Percentiles rank a stretch among this genome's conserved stretches.
Conservation (phyloP, 1,140 invertebrate genomes). For the Holcopasites calliopsidis region DNA sequence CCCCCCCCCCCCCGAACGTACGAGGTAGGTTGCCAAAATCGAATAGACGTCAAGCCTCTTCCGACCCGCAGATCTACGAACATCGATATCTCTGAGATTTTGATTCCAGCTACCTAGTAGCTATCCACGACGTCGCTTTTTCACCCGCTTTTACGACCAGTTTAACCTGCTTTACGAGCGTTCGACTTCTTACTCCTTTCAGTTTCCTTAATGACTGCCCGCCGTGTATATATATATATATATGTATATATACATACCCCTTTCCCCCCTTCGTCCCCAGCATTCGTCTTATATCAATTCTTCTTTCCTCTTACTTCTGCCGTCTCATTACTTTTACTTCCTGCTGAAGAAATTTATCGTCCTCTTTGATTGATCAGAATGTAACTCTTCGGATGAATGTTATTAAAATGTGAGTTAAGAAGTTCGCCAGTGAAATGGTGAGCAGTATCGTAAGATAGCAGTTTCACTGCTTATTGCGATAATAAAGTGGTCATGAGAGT, state of each 20-base stretch:
- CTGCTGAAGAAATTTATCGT: slow-evolving; percentile 16
- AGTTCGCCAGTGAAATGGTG: no score
- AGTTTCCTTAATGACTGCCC: slow-evolving; percentile 61
- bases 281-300: slow-evolving; percentile 7
- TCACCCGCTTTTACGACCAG: slow-evolving; percentile 67
- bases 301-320: background rate
- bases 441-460: no score
- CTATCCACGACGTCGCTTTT: slow-evolving; percentile 24
- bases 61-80: background rate
- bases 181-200: slow-evolving; percentile 65
- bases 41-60: slow-evolving; percentile 20
- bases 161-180: slow-evolving; percentile 73
- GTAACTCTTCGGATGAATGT: no score
- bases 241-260: background rate
- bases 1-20: slow-evolving; percentile 37
- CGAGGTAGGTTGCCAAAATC: slow-evolving; percentile 39
- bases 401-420: no score
- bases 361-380: slow-evolving; percentile 18
- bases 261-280: background rate
- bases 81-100: slow-evolving; percentile 40
- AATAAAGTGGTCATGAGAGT: no score
- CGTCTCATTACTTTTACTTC: slow-evolving; percentile 2
- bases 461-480: no score
- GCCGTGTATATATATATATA: slow-evolving; percentile 34
- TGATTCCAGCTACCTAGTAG: slow-evolving; percentile 1